Percentiles rank a stretch among this genome's conserved stretches.
Conservation (phyloP, 2,888 invertebrate genomes). For the Callyntrura sp. region DNA sequence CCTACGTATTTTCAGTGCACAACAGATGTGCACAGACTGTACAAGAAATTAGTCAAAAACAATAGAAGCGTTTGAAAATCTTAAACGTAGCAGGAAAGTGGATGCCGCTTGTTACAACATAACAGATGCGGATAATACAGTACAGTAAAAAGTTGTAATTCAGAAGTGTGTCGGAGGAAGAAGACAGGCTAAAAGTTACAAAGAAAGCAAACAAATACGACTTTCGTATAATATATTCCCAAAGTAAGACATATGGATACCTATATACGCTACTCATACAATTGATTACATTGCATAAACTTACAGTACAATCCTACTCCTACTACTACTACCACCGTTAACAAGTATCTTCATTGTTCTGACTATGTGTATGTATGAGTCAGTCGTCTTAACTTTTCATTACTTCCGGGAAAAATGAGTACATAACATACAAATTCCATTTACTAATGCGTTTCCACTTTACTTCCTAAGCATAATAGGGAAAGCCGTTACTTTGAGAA, state of each 20-base stretch:
- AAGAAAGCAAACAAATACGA: not conserved
- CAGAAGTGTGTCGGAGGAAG: not conserved
- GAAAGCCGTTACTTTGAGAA: constrained; percentile 20
- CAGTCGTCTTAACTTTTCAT: constrained; percentile 50
- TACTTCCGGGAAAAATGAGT: constrained; percentile 69
- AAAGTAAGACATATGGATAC: not conserved
- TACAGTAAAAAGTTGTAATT: too few relatives aligned
- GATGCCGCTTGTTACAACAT: not conserved
- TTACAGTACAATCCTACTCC: too few relatives aligned
- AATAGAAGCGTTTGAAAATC: not conserved
- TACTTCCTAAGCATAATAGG: constrained; percentile 8
- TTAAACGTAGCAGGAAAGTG: constrained; percentile 1
- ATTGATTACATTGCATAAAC: constrained; percentile 26
- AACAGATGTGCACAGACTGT: too few relatives aligned
- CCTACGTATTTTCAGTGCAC: too few relatives aligned
- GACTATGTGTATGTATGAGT: constrained; percentile 21
- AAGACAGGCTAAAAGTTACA: not conserved
- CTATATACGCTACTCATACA: not conserved
- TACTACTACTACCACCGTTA: not conserved
- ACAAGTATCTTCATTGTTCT: constrained; percentile 49
- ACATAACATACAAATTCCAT: constrained; percentile 47
- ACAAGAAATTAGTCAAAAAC: not conserved
- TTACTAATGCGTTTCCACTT: constrained; percentile 45
- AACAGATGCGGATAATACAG: not conserved
- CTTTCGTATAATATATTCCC: not conserved